Percentiles rank a stretch among this genome's conserved stretches.
Evolutionary conservation across 2,888 invertebrate genomes (phyloP).

Genomic region (Epinotia demarniana): DNA sequence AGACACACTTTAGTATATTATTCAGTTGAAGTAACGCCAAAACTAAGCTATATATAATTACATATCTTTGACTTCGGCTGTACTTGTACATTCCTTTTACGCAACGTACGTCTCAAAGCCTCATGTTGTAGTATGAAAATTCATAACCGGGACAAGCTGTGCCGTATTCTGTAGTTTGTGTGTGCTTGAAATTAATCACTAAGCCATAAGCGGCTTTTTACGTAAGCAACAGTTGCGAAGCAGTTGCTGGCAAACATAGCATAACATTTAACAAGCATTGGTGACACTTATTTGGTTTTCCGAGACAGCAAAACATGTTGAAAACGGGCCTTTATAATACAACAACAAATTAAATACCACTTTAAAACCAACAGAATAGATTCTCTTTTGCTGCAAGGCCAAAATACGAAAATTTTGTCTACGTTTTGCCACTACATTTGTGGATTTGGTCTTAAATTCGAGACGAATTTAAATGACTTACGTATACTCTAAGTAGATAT

Average conservation of each 20-base stretch:
- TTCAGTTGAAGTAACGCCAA: too few species aligned
- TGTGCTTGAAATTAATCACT: too few species aligned
- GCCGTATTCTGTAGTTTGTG: too few species aligned
- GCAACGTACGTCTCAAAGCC: too few species aligned
- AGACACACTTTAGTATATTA: too few species aligned
- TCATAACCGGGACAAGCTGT: too few species aligned
- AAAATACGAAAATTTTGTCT: neutral
- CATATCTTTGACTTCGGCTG: too few species aligned
- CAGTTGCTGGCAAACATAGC: slow-evolving; percentile 6
- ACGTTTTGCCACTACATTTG: slow-evolving; percentile 3
- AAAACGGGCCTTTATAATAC: neutral
- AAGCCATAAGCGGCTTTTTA: neutral
- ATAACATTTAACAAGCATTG: neutral
- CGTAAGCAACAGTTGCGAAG: neutral
- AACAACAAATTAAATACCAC: neutral
- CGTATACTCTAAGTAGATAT: slow-evolving; percentile 21
- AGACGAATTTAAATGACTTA: slow-evolving; percentile 28
- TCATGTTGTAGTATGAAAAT: too few species aligned
- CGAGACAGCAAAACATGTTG: neutral
- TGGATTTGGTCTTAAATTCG: slow-evolving; percentile 1
- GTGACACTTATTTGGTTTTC: slow-evolving; percentile 19
- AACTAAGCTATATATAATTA: too few species aligned
- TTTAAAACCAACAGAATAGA: neutral
- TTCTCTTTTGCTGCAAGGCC: neutral
- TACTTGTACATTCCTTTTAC: too few species aligned